Evolutionary conservation across 2,797 vertebrate genomes (phyloP).

Genomic region (Eulemur rubriventer): DNA sequence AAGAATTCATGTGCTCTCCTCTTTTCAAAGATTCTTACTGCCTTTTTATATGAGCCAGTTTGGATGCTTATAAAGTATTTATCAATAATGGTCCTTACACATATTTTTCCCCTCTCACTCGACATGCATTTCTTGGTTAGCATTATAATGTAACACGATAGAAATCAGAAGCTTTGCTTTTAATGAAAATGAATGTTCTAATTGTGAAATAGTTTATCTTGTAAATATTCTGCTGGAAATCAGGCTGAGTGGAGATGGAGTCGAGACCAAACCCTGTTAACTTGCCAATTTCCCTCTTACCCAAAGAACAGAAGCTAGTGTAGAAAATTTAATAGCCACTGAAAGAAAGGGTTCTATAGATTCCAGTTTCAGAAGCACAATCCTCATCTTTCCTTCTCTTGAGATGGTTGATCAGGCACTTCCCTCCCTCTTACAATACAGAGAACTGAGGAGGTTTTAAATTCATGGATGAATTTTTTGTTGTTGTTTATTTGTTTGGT

Average conservation of each 20-base stretch:
- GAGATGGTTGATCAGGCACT: constrained; percentile 18
- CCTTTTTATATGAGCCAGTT: constrained; percentile 25
- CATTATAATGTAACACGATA: background rate
- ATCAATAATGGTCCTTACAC: background rate
- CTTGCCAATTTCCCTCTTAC: constrained; percentile 29
- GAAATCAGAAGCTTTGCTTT: constrained; percentile 55
- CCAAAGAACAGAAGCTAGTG: constrained; percentile 24
- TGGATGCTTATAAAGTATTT: constrained; percentile 41
- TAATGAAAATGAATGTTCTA: constrained; percentile 51
- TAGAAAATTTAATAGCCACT: constrained; percentile 26
- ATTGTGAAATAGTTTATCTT: constrained; percentile 60
- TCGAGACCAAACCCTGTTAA: constrained; percentile 34
- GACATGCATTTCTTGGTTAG: constrained; percentile 15
- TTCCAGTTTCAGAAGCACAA: background rate
- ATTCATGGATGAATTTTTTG: constrained; percentile 65
- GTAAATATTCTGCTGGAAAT: constrained; percentile 40
- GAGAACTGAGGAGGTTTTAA: constrained; percentile 70
- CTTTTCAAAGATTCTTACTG: constrained; percentile 32
- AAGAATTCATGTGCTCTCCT: constrained; percentile 31
- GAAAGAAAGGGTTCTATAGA: constrained; percentile 28
- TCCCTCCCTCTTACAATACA: constrained; percentile 58
- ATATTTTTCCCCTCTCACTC: background rate
- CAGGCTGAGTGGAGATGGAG: background rate
- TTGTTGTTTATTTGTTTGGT: constrained; percentile 76
- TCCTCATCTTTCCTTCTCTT: constrained; percentile 35